These are phyloP conservation scores for Hartigia nigra DNA, from an alignment of 2,888 invertebrate genomes.

Conservation along the genomic window DNA sequence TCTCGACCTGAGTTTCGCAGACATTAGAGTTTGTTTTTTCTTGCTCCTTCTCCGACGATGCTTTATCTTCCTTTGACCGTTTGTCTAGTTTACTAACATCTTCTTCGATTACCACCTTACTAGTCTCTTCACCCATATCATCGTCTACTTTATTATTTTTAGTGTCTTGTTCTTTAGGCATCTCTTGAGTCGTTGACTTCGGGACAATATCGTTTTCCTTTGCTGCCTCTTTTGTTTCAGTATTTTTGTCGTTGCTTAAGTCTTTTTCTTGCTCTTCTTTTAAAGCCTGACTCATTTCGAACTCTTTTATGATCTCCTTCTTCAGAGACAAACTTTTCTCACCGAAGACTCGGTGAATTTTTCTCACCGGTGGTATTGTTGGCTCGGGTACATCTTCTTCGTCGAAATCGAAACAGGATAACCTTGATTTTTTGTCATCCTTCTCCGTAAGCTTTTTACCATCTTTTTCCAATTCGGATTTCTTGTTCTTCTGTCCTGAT, in stretches of 20 bases:
- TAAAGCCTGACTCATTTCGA: constrained; percentile 60
- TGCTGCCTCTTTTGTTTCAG: constrained; percentile 24
- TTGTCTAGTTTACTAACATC: not conserved
- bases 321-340: constrained; percentile 55
- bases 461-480: constrained; percentile 61
- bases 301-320: constrained; percentile 63
- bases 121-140: constrained; percentile 26
- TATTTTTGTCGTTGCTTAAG: constrained; percentile 30
- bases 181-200: not conserved
- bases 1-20: constrained; percentile 49
- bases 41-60: not conserved
- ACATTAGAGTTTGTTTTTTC: constrained; percentile 22
- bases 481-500: constrained; percentile 29
- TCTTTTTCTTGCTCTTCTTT: constrained; percentile 49
- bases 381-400: constrained; percentile 78
- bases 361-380: constrained; percentile 70
- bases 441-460: constrained; percentile 33
- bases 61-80: not conserved
- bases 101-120: constrained; percentile 17
- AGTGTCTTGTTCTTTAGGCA: not conserved
- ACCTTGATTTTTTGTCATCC: constrained; percentile 66
- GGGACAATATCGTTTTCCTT: constrained; percentile 10
- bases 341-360: constrained; percentile 73
- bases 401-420: constrained; percentile 84
- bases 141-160: constrained; percentile 11